Conservation (phyloP, 2,113 vertebrate genomes). For the Tupaia tana region DNA sequence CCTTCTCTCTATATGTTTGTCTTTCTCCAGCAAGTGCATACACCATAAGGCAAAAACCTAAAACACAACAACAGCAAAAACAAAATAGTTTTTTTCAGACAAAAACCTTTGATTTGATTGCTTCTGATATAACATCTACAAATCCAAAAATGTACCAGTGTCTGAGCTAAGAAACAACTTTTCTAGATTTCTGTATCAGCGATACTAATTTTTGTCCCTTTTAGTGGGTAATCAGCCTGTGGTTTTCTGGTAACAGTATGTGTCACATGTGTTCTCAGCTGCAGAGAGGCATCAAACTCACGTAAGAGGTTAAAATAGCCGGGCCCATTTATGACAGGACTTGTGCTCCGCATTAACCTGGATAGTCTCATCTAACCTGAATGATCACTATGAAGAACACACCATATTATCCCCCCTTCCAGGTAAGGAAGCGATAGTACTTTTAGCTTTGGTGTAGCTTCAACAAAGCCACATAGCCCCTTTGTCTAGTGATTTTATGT, state of each 20-base stretch:
- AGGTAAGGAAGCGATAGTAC: background rate
- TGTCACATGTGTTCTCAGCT: slow-evolving; percentile 40
- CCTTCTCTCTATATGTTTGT: too few species aligned
- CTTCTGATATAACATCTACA: background rate
- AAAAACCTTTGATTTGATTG: background rate
- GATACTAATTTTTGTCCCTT: background rate
- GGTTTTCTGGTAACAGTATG: slow-evolving; percentile 35
- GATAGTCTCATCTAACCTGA: background rate
- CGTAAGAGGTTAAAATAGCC: slow-evolving; percentile 25
- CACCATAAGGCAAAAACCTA: too few species aligned
- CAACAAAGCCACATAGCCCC: background rate
- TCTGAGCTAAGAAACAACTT: background rate
- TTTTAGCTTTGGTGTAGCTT: background rate
- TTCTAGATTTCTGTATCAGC: background rate
- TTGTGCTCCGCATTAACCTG: background rate
- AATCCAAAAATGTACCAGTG: background rate
- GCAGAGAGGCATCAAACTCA: background rate
- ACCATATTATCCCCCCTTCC: background rate
- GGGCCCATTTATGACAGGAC: background rate
- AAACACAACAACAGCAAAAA: too few species aligned
- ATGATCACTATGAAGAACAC: background rate
- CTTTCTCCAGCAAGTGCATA: too few species aligned
- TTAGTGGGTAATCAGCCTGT: background rate
- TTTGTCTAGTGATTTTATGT: background rate
- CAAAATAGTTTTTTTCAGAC: background rate